Evolutionary conservation across 2,888 invertebrate species (phyloP), one percentile per base, ranked within the genome.

Genomic region (Nomada goodeniana): DNA sequence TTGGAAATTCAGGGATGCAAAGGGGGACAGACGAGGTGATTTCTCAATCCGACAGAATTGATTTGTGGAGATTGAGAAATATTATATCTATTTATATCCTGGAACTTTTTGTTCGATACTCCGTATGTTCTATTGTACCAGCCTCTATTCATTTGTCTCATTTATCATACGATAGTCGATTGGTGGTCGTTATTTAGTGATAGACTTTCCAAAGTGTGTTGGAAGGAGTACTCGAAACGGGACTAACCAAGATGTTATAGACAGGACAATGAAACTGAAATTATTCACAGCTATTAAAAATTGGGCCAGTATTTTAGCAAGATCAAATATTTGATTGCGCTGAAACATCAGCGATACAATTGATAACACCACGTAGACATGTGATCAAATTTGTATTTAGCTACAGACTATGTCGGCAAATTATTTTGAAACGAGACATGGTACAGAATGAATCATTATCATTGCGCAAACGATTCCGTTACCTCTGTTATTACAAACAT

Each of bases 31-130:
- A 59, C n/a, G 50, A 15, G 70, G 36, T 11, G 65, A 64, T 73
- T 64, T 73, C 72, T 73, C 72, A 64, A 53, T 65, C 60, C 60
- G 70, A 71, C 70, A 60, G 60, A 61, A 59, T 60, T 71, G 70
- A 71, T 71, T 71, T 71, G 60, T 71, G 60, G 70, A 71, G 70
- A 71, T 60, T 60, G 60, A 50, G 29, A 20, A 60, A 59, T 50
- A 20, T 50, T 50, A 36, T 36, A 60, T 29, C 20, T 26, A 50
- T 60, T 61, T 71, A 36, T 71, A 59, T 52, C 36, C 70, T 23
- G 50, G 50, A 71, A 71, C 70, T 50, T 71, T 71, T 60, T 60
- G 23, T 29, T 26, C 47, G n/a, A 36, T 18, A 50, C 70, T 18
- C 70, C 70, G 60, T 61, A 71, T 71, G 70, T 23, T 59, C 60